Percentiles rank a stretch among this genome's conserved stretches.
phyloP scores from a whole-genome alignment of 2,797 vertebrate species.

The Adrianichthys oophorus region DNA sequence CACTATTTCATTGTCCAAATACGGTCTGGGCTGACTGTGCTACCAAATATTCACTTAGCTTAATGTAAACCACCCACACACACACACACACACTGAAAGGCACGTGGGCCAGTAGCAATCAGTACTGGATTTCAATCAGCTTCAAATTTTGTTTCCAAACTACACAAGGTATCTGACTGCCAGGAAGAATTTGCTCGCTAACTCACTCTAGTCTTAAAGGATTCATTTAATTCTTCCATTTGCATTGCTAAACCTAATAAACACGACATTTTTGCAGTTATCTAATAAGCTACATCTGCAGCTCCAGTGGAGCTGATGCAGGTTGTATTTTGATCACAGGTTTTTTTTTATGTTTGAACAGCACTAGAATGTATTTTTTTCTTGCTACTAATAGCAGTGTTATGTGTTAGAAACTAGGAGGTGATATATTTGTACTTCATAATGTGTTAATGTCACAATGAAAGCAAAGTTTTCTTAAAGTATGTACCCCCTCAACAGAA shows the following conservation, averaged over 20 bases:
- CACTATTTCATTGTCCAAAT: constrained; percentile 57
- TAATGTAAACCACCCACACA: constrained; percentile 58
- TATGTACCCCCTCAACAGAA: no score
- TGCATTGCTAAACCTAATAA: constrained; percentile 70
- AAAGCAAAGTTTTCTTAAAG: no score
- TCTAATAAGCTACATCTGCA: constrained; percentile 63
- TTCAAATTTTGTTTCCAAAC: constrained; percentile 37
- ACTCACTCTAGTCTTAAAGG: constrained; percentile 38
- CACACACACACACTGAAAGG: constrained; percentile 21
- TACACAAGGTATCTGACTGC: constrained; percentile 34
- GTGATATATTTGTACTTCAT: no score
- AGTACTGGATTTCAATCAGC: constrained; percentile 53
- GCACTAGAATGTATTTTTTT: no score
- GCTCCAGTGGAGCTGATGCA: constrained; percentile 62
- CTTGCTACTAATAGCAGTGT: no score
- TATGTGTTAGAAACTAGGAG: no score
- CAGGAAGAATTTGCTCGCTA: constrained; percentile 32
- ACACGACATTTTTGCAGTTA: constrained; percentile 70
- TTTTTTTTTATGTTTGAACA: background rate
- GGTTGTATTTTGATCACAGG: constrained; percentile 31
- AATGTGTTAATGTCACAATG: no score
- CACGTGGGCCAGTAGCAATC: constrained; percentile 28
- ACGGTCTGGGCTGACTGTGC: constrained; percentile 36
- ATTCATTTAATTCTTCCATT: constrained; percentile 62
- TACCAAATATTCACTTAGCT: constrained; percentile 59